Conservation (phyloP, 2,113 vertebrate species). For the Trematocara nigrifrons region DNA sequence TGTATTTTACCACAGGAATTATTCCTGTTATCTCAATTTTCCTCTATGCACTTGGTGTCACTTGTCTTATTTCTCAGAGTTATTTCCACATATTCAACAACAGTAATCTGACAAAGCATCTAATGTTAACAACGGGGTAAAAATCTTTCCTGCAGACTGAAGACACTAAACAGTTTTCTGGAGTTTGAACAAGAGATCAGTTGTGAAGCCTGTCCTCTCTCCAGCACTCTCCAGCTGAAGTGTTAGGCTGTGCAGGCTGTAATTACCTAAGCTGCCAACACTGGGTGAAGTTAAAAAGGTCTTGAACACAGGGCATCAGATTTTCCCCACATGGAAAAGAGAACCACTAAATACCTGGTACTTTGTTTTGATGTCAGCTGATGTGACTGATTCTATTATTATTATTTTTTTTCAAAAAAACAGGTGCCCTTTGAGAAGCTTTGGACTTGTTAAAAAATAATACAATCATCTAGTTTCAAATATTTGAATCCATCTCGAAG, state of each 20-base stretch:
- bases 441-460: not conserved
- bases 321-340: not conserved
- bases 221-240: not conserved
- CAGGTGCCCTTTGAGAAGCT: not conserved
- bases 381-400: not conserved
- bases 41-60: not conserved
- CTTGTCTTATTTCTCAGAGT: not conserved
- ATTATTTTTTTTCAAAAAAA: not conserved
- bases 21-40: not conserved
- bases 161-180: not conserved
- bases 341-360: not conserved
- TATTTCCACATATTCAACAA: not conserved
- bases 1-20: not conserved
- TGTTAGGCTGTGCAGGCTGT: not conserved
- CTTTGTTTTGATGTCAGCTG: not conserved
- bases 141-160: not conserved
- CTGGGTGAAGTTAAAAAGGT: slow-evolving; percentile 1
- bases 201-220: not conserved
- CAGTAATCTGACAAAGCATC: not conserved
- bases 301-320: not conserved
- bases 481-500: not conserved
- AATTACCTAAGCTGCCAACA: slow-evolving; percentile 11
- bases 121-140: not conserved
- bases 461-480: not conserved
- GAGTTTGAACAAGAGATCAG: not conserved